phyloP scores from a whole-genome alignment of 92 coral and sea anemone species.

The Porites rus region DNA sequence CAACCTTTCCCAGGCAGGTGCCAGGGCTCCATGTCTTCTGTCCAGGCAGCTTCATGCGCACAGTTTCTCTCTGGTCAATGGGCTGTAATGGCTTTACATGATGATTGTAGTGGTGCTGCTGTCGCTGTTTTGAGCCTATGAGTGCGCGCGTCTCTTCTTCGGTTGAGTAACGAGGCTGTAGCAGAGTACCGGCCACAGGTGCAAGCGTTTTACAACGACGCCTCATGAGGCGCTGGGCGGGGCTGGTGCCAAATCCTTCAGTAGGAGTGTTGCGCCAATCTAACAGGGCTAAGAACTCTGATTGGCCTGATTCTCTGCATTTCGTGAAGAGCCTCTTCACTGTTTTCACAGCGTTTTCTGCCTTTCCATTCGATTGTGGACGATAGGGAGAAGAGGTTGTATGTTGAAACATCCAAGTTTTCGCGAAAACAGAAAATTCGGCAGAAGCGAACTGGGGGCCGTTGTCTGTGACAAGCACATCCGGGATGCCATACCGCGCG shows the following conservation, averaged over 20 bases:
- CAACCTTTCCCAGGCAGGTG: slow-evolving; percentile 41
- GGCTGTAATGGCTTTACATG: slow-evolving; percentile 34
- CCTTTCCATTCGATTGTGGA: slow-evolving; percentile 6
- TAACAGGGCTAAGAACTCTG: slow-evolving; percentile 33
- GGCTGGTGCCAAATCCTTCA: slow-evolving; percentile 43
- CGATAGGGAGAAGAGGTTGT: background rate
- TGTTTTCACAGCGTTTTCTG: background rate
- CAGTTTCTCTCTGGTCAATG: slow-evolving; percentile 42
- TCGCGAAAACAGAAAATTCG: background rate
- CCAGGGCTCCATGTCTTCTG: slow-evolving; percentile 55
- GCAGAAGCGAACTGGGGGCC: background rate
- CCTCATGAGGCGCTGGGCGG: slow-evolving; percentile 47
- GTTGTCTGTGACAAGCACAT: background rate
- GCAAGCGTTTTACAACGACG: slow-evolving; percentile 49
- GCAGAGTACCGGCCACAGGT: slow-evolving; percentile 33
- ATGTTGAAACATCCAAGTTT: background rate
- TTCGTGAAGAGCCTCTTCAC: slow-evolving; percentile 31
- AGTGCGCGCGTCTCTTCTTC: background rate
- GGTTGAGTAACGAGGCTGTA: background rate
- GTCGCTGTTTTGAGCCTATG: slow-evolving; percentile 46
- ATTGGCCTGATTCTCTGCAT: slow-evolving; percentile 47
- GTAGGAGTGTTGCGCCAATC: slow-evolving; percentile 52
- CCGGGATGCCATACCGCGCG: background rate
- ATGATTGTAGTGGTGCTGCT: slow-evolving; percentile 59
- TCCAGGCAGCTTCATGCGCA: slow-evolving; percentile 62